Evolutionary conservation across 2,888 invertebrate genomes (phyloP).

Genomic region (Rotaria sp.): DNA sequence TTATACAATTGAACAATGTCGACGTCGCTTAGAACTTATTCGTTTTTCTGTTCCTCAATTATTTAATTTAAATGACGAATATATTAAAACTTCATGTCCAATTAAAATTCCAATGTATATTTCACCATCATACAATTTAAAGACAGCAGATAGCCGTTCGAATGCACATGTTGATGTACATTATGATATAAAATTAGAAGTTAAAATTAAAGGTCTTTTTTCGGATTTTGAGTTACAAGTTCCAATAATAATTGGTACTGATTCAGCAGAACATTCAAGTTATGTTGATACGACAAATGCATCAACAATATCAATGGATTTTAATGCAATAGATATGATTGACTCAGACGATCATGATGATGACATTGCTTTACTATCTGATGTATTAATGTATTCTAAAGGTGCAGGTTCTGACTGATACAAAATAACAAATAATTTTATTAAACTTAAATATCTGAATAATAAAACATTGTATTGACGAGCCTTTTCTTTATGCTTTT

Average conservation of each 20-base stretch:
- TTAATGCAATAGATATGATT: too few relatives aligned
- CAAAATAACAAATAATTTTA: too few relatives aligned
- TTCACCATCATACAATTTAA: not conserved
- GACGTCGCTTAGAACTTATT: not conserved
- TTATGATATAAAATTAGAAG: constrained; percentile 12
- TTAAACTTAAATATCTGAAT: too few relatives aligned
- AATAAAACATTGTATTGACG: too few relatives aligned
- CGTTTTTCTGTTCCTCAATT: not conserved
- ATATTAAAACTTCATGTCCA: not conserved
- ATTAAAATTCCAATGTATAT: not conserved
- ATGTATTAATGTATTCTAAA: too few relatives aligned
- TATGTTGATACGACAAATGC: too few relatives aligned
- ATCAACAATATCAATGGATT: too few relatives aligned
- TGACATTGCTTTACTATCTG: too few relatives aligned
- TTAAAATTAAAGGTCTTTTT: not conserved
- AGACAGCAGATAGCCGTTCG: not conserved
- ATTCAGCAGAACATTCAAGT: too few relatives aligned
- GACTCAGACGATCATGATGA: too few relatives aligned
- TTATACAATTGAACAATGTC: not conserved
- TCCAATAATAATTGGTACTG: not conserved
- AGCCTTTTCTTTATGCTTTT: too few relatives aligned
- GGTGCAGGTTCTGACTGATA: too few relatives aligned
- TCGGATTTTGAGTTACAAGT: not conserved
- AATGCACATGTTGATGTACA: not conserved
- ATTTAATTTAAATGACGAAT: not conserved